These are phyloP conservation scores for Diarsia rubi DNA, from an alignment of 2,888 invertebrate genomes.

Conservation along the genomic window DNA sequence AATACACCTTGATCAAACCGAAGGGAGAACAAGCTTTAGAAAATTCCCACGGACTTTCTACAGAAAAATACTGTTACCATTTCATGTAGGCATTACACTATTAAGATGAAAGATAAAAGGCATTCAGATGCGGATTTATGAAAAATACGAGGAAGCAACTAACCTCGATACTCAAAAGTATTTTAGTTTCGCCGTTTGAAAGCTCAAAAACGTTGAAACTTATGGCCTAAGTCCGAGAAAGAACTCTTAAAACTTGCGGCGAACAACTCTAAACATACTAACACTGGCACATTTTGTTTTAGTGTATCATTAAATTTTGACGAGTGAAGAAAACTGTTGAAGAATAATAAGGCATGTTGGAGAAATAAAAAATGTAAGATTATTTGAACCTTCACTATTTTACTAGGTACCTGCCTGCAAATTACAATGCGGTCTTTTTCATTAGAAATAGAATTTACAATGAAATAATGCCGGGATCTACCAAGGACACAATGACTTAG, in stretches of 20 bases:
- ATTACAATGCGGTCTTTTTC: conserved; percentile 16
- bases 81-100: conserved; percentile 33
- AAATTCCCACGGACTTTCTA: conserved; percentile 44
- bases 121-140: conserved; percentile 38
- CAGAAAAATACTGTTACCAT: conserved; percentile 26
- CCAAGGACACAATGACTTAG: background rate
- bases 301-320: conserved; percentile 35
- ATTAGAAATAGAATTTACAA: conserved; percentile 1
- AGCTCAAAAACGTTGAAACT: conserved; percentile 35
- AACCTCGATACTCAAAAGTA: conserved; percentile 38
- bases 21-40: conserved; percentile 10
- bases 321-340: conserved; percentile 6
- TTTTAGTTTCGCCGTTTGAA: conserved; percentile 40
- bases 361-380: conserved; percentile 16
- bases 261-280: conserved; percentile 35
- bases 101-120: conserved; percentile 59
- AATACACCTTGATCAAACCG: conserved; percentile 16
- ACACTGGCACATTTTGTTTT: conserved; percentile 35
- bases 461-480: background rate
- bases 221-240: conserved; percentile 30
- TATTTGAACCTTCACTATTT: background rate
- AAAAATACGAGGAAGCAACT: conserved; percentile 54
- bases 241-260: conserved; percentile 30
- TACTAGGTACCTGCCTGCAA: background rate
- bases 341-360: conserved; percentile 12